Evolutionary conservation across 2,797 vertebrate species (phyloP).

Genomic region (Danio jaintianensis): DNA sequence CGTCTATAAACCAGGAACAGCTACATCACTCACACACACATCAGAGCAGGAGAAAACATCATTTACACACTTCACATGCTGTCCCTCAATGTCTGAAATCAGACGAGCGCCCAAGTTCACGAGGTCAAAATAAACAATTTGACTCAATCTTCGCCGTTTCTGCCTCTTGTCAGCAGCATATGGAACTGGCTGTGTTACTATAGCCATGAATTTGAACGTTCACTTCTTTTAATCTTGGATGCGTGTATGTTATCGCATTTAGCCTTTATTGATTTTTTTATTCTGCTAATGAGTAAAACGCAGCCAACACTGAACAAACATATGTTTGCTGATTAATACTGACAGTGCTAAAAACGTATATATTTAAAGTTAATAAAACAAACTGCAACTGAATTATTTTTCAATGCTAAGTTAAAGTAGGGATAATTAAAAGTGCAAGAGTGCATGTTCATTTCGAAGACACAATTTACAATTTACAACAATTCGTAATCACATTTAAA

Average conservation of each 20-base stretch:
- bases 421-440: constrained; percentile 3
- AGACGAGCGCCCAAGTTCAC: constrained; percentile 34
- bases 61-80: constrained; percentile 54
- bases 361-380: constrained; percentile 38
- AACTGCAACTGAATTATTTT: not conserved
- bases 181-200: constrained; percentile 58
- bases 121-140: constrained; percentile 57
- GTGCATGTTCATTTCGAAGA: not conserved
- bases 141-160: constrained; percentile 33
- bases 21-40: constrained; percentile 54
- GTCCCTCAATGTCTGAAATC: constrained; percentile 53
- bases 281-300: constrained; percentile 77
- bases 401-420: not conserved
- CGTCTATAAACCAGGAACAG: constrained; percentile 59
- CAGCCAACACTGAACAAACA: constrained; percentile 75
- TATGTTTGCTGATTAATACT: constrained; percentile 77
- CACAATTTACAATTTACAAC: constrained; percentile 19
- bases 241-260: constrained; percentile 18
- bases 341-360: constrained; percentile 68
- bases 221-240: constrained; percentile 36
- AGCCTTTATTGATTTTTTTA: constrained; percentile 14
- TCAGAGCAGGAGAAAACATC: constrained; percentile 51
- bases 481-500: constrained; percentile 26
- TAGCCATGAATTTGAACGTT: constrained; percentile 45
- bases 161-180: constrained; percentile 46